Conservation (phyloP, 1,140 invertebrate species). For the Brachionus paranguensis region DNA sequence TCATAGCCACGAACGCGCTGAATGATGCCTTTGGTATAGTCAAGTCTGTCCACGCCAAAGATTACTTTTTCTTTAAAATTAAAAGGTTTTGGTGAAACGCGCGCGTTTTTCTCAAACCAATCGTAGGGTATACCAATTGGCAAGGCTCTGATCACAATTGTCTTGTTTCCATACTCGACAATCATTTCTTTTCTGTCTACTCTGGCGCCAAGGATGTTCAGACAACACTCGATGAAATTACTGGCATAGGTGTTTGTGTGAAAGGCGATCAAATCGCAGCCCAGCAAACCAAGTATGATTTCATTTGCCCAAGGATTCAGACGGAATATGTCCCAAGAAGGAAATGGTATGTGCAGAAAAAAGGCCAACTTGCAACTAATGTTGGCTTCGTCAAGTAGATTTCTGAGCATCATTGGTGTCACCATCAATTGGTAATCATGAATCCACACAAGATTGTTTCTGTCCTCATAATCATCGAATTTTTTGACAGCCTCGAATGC, state of each 20-base stretch:
- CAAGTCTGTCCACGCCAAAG: conserved; percentile 76
- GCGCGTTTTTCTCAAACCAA: conserved; percentile 72
- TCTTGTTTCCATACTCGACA: conserved; percentile 76
- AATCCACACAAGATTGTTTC: conserved; percentile 74
- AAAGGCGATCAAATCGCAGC: conserved; percentile 83
- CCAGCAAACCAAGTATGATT: conserved; percentile 70
- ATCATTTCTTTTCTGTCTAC: conserved; percentile 77
- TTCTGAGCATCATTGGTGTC: conserved; percentile 77
- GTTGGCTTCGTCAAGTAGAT: conserved; percentile 71
- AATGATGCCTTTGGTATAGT: conserved; percentile 83
- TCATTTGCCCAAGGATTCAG: conserved; percentile 83
- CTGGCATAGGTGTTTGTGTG: conserved; percentile 83
- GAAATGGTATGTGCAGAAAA: conserved; percentile 85
- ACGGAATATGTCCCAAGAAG: conserved; percentile 82
- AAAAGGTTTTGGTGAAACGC: conserved; percentile 63
- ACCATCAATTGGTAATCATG: conserved; percentile 87
- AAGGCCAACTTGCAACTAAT: conserved; percentile 74
- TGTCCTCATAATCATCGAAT: conserved; percentile 56
- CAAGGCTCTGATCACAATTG: conserved; percentile 71
- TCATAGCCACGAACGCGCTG: conserved; percentile 77
- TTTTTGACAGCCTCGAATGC: conserved; percentile 61
- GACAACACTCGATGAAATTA: conserved; percentile 84
- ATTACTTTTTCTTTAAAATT: conserved; percentile 64
- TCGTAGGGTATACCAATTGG: conserved; percentile 67
- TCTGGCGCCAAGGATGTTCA: conserved; percentile 74